Base-by-base conservation (phyloP, 2,113 vertebrate species). In the Recurvirostra avosetta region DNA sequence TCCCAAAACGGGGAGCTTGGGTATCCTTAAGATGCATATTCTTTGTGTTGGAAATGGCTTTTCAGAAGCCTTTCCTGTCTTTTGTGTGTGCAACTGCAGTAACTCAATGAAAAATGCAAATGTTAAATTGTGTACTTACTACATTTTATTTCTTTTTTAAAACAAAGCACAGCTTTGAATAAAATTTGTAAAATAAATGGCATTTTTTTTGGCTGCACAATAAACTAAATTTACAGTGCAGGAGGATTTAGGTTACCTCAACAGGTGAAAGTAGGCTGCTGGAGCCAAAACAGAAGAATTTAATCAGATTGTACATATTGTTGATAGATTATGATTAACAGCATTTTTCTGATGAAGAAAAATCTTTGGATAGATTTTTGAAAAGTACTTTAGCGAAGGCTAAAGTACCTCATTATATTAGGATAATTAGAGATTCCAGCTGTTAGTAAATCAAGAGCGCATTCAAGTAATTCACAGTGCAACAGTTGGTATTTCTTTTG, bases 331-430 rank as follows among this genome's bases (percentile, higher is more conserved):
- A 77, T 58, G 53, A 73, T 89, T 81, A 71, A 84, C 38, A 41
- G 21, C 32, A 59, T 65, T 83, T 90, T 75, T 65, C n/a, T 65
- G 56, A 90, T 73, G 32, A 53, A 94, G 52, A 75, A 85, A 93
- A 94, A 63, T 83, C 25, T 71, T 88, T 43, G 20, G 22, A 63
- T 43, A 92, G 36, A 78, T 72, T 79, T 92, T 86, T 91, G 45
- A 68, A 71, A 45, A 58, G 49, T 50, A 61, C 34, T 78, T 81
- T 53, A 90, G 52, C 2, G 3, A 90, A 92, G 88, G 93, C 71
- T 91, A 80, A 91, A 91, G 41, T 10, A 71, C 56, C 38, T 94
- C 50, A 81, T 94, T 87, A 89, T 89, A 91, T 93, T 85, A 91
- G 71, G 41, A 58, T 87, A 90, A 94, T 94, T 87, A 82, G 68